Base-by-base conservation (phyloP, 1,140 invertebrate genomes). In the Heliconius hermathena region DNA sequence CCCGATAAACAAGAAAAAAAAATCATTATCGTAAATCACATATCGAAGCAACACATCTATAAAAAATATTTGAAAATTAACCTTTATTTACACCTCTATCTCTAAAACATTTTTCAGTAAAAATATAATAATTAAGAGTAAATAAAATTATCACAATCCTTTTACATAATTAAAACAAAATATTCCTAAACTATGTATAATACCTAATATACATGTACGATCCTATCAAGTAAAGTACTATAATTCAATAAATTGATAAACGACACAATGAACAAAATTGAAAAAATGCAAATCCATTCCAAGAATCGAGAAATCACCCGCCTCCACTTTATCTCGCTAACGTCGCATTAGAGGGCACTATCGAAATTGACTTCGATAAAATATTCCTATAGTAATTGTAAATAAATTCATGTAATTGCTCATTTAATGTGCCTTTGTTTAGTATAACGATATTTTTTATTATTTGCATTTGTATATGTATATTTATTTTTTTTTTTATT, bases 361-460 rank as follows among this genome's bases (percentile, higher is more conserved):
- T 93, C 89, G 89, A 88, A 90, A 93, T 94, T 93, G 91, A 84
- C 86, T 85, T 88, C 90, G 87, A 92, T 93, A 93, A 92, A 90
- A 91, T 91, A 90, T 91, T 85, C 84, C 82, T 92, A 88, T 87
- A 85, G 84, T 85, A 85, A 88, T 87, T 87, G 86, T 85, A 84
- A 83, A 94, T 92, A 91, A 90, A 94, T 91, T 90, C 77, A 85
- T 77, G 81, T 91, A 91, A 93, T 92, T 91, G 87, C 87, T 83
- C 78, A 82, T 87, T 89, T 84, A 91, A 89, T 92, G 90, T 87
- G 85, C 87, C 86, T 78, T 70, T 82, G 75, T 80, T 81, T 81
- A 74, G 77, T 76, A 76, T 9, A 57, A 57, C 22, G 22, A 11
- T 66, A 16, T 26, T 66, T 22, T 13, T 66, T 52, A 52, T 22